Evolutionary conservation across 2,113 vertebrate genomes (phyloP).

Genomic region (Cyphomyrus plagiostoma): DNA sequence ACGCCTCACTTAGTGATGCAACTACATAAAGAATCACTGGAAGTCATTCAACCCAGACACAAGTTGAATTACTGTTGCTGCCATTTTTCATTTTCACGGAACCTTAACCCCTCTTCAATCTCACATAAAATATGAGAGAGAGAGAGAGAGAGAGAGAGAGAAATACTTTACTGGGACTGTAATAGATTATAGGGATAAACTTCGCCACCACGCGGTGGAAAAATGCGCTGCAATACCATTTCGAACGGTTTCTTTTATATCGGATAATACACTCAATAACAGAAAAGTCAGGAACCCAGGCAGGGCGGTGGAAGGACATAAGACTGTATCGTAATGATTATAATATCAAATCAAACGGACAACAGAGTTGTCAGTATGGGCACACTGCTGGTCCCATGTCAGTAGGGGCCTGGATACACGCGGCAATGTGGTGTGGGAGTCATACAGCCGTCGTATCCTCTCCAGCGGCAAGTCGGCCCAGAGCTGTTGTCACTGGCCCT

Average conservation of each 20-base stretch:
- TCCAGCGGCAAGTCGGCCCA: no score
- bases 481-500: no score
- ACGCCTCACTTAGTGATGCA: neutral
- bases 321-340: no score
- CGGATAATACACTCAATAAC: no score
- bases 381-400: no score
- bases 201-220: conserved; percentile 19
- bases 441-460: no score
- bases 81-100: conserved; percentile 1
- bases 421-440: no score
- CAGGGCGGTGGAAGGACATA: no score
- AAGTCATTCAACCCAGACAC: neutral
- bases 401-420: no score
- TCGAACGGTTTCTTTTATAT: neutral
- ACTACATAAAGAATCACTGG: neutral
- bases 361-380: no score
- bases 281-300: no score
- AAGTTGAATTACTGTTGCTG: neutral
- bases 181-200: neutral
- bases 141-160: neutral
- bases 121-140: neutral
- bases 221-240: conserved; percentile 2
- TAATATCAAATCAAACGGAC: no score
- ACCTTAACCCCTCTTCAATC: neutral
- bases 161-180: neutral